Evolutionary conservation across 64 coral and sea anemone genomes (phyloP).

Genomic region (Hydrozoanthus tunicans): DNA sequence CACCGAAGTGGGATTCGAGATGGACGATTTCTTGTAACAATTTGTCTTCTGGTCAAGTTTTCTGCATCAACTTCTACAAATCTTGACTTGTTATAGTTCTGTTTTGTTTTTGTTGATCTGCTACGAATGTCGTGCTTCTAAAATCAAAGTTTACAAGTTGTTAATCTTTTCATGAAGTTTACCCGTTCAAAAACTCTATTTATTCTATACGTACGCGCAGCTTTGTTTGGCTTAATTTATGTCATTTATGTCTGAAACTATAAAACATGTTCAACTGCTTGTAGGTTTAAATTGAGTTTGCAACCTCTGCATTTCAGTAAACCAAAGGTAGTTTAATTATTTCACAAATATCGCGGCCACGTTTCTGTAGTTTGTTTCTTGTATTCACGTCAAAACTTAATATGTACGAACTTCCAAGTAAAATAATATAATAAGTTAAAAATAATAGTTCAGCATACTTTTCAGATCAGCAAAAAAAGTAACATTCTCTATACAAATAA

Average conservation of each 20-base stretch:
- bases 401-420: too few species aligned
- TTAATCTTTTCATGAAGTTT: not conserved
- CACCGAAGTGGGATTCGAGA: constrained; percentile 29
- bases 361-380: too few species aligned
- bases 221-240: too few species aligned
- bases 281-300: too few species aligned
- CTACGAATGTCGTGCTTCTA: not conserved
- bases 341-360: too few species aligned
- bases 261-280: not conserved
- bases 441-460: not conserved
- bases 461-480: not conserved
- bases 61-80: not conserved
- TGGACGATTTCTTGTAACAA: not conserved
- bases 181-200: too few species aligned
- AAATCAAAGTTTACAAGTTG: not conserved
- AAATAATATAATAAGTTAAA: too few species aligned
- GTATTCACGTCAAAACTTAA: too few species aligned
- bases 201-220: too few species aligned
- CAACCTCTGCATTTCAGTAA: too few species aligned
- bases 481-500: not conserved
- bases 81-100: not conserved
- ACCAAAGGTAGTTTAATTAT: too few species aligned
- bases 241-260: not conserved
- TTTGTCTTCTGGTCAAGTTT: not conserved
- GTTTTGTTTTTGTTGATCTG: not conserved